These are phyloP conservation scores for Caenorhabditis sp. DNA, from an alignment of 2,888 invertebrate genomes.

Conservation along the genomic window DNA sequence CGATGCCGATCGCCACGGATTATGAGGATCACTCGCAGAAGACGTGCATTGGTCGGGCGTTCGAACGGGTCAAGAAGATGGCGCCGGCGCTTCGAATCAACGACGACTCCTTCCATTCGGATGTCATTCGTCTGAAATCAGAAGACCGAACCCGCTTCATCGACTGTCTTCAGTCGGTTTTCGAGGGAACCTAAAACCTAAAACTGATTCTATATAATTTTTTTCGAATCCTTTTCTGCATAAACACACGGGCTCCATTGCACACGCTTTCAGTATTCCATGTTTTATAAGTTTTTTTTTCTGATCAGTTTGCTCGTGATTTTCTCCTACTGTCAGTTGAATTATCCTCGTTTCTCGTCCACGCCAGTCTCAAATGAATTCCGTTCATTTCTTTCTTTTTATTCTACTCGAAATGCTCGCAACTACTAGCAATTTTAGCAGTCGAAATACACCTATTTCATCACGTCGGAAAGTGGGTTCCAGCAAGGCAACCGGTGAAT, in stretches of 20 bases:
- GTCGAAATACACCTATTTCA: slow-evolving; percentile 19
- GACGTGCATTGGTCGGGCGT: slow-evolving; percentile 69
- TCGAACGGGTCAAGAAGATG: slow-evolving; percentile 60
- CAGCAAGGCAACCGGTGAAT: too few species aligned
- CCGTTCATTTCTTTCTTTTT: neutral
- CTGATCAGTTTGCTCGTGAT: slow-evolving; percentile 14
- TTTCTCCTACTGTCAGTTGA: too few species aligned
- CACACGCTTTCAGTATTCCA: too few species aligned
- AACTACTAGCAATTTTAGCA: too few species aligned
- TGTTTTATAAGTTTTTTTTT: neutral
- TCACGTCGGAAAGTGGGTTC: slow-evolving; percentile 1
- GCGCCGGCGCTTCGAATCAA: slow-evolving; percentile 47
- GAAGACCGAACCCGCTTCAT: slow-evolving; percentile 67
- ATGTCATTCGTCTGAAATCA: slow-evolving; percentile 59
- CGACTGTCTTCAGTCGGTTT: slow-evolving; percentile 60
- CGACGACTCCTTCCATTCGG: slow-evolving; percentile 58
- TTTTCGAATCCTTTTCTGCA: too few species aligned
- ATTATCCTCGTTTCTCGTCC: neutral
- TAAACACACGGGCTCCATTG: too few species aligned
- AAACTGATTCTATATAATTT: too few species aligned
- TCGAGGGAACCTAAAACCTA: slow-evolving; percentile 44
- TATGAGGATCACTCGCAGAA: slow-evolving; percentile 62
- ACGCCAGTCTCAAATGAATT: neutral
- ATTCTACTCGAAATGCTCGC: slow-evolving; percentile 33
- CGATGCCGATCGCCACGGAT: slow-evolving; percentile 65